Evolutionary conservation across 2,113 vertebrate species (phyloP).

Genomic region (Nerophis ophidion): DNA sequence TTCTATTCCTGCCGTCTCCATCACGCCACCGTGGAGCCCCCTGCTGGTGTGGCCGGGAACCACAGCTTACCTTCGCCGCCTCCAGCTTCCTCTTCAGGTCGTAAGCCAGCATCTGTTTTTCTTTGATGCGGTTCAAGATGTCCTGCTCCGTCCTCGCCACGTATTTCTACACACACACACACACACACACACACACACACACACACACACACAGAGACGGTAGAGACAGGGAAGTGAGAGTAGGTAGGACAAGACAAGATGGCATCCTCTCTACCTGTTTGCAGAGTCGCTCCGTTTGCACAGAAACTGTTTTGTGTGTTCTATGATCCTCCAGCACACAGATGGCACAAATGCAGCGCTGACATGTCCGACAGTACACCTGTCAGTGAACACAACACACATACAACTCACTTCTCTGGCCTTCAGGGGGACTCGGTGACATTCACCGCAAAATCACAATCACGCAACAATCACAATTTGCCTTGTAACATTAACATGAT

Average conservation of each 20-base stretch:
- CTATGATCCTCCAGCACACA: constrained; percentile 69
- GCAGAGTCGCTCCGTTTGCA: constrained; percentile 63
- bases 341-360: constrained; percentile 69
- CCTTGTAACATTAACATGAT: too few species aligned
- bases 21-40: background rate
- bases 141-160: constrained; percentile 67
- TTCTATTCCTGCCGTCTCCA: too few species aligned
- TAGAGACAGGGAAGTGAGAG: background rate
- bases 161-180: constrained; percentile 47
- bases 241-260: background rate
- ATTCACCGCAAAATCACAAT: background rate
- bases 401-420: background rate
- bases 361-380: constrained; percentile 68
- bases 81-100: constrained; percentile 57
- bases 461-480: background rate
- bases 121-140: constrained; percentile 58
- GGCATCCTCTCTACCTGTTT: constrained; percentile 59
- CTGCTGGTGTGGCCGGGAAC: background rate
- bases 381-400: constrained; percentile 19
- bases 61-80: constrained; percentile 28
- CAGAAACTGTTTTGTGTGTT: constrained; percentile 62
- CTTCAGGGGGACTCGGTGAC: too few species aligned
- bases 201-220: background rate
- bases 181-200: background rate
- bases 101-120: constrained; percentile 29